Conservation (phyloP, 2,797 vertebrate species). For the Sternarchorhynchus goeldii region DNA sequence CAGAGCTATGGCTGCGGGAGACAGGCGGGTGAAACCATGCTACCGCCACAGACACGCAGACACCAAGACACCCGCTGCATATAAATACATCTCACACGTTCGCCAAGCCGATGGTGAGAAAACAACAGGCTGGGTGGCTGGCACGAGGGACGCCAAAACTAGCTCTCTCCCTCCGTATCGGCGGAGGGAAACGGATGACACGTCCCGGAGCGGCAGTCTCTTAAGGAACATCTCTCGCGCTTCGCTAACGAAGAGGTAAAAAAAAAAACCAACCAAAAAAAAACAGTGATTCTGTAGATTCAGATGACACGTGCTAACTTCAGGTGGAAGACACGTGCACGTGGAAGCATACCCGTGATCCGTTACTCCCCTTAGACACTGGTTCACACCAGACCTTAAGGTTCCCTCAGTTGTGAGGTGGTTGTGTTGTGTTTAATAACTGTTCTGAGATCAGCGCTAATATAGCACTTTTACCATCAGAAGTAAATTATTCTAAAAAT, state of each 20-base stretch:
- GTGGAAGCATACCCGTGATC: too few relatives aligned
- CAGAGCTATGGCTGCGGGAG: conserved; percentile 21
- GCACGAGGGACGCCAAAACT: neutral
- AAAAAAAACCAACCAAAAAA: conserved; percentile 8
- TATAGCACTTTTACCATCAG: neutral
- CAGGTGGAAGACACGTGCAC: neutral
- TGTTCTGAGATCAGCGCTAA: neutral
- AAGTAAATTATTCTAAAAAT: conserved; percentile 1
- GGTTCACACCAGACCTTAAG: neutral
- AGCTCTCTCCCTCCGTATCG: neutral
- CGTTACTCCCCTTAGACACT: neutral
- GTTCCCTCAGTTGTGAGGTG: neutral
- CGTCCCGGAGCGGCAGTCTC: conserved; percentile 1
- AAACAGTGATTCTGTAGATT: neutral
- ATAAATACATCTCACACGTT: conserved; percentile 4
- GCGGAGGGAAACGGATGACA: conserved; percentile 1
- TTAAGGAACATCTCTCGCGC: neutral
- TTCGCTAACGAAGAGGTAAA: neutral
- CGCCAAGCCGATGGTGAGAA: neutral
- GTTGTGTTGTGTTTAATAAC: neutral
- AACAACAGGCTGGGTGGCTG: conserved; percentile 25
- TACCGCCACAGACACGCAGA: neutral
- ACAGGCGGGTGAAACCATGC: neutral
- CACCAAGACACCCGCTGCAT: neutral
- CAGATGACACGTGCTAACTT: conserved; percentile 2